Base-by-base conservation (phyloP, 2,797 vertebrate genomes). In the Tinamus major region DNA sequence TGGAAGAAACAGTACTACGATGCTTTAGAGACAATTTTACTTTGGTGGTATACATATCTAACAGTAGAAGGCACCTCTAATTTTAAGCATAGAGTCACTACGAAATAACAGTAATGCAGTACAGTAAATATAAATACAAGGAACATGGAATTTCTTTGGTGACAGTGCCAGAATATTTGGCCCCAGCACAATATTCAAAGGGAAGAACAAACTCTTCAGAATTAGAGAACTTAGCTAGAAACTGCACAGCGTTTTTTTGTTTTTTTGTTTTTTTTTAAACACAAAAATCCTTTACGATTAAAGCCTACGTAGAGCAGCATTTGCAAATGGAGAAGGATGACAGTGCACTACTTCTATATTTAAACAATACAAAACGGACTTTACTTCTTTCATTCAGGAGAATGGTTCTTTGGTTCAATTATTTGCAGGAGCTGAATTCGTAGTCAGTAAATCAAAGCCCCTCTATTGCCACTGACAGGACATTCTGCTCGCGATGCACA, bases 401-500 rank as follows among this genome's bases (percentile, higher is more conserved):
- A 93, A 85, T 13, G 8, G 37, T 17, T 77, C 61, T 87, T 78
- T 42, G 42, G 55, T 87, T 91, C 84, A 92, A 37, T 51, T 89
- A 75, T 68, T 89, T 90, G 79, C 39, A 78, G 75, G 17, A 75
- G 51, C 79, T 85, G 26, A 26, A 51, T 51, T 90, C 89, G 89
- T 63, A 68, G 53, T 20, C 53, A 82, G 31, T 82, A 94, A 93
- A 90, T 82, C 86, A 83, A 93, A 96, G 72, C 23, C 33, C 41
- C 56, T 68, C 79, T 87, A 16, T 19, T 82, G 71, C 64, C 64
- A 76, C 42, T 56, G 68, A 59, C 35, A 48, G 53, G 31, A 85
- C 49, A 79, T 87, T 79, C 53, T 71, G 44, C 55, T 94, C 64
- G 41, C 89, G 81, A 89, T 56, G 58, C 49, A 79, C 18, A 62